Conservation (phyloP, 2,113 vertebrate genomes). For the Jaculus jaculus region DNA sequence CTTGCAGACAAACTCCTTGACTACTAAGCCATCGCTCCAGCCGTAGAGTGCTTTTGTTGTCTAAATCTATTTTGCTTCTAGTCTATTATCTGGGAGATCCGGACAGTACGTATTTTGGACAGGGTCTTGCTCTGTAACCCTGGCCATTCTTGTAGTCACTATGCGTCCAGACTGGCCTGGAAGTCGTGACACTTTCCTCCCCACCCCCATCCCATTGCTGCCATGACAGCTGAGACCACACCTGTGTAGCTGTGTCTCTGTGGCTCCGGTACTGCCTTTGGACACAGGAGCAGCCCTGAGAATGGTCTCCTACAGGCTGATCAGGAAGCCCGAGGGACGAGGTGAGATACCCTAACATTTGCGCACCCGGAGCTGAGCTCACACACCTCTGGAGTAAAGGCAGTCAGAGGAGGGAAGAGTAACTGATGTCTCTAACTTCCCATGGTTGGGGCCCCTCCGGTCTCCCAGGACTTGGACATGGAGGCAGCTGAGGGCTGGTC, state of each 20-base stretch:
- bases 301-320: background rate
- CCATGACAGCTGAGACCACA: background rate
- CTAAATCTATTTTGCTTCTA: constrained; percentile 2
- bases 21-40: too few species aligned
- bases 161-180: background rate
- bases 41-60: constrained; percentile 37
- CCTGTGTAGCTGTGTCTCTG: background rate
- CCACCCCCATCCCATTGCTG: background rate
- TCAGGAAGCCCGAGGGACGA: background rate
- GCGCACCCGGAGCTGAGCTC: background rate
- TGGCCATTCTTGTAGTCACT: background rate
- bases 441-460: background rate
- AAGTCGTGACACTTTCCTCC: background rate
- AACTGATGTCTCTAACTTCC: background rate
- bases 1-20: too few species aligned
- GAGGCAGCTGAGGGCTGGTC: background rate
- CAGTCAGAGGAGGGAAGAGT: background rate
- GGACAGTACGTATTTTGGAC: background rate
- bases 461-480: background rate
- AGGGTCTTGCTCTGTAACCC: background rate
- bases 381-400: background rate
- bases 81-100: background rate
- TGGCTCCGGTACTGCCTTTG: background rate
- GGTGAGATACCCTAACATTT: background rate
- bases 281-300: background rate